phyloP scores from a whole-genome alignment of 2,113 vertebrate species.

The Sphyrna mokarran region DNA sequence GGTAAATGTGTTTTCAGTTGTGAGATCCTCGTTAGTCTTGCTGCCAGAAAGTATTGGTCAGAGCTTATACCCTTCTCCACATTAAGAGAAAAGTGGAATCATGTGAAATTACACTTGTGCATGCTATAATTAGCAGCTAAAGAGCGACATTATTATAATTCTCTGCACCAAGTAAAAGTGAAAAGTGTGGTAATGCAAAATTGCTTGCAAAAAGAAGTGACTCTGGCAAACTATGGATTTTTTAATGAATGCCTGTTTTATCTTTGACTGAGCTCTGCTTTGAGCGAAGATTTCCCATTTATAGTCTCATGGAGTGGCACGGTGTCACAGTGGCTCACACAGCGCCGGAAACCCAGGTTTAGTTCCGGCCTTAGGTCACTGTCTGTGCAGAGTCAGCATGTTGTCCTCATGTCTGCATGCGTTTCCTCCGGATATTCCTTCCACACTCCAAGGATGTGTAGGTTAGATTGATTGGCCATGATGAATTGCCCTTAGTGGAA shows the following conservation, averaged over 20 bases:
- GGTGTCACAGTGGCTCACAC: too few relatives aligned
- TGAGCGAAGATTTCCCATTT: neutral
- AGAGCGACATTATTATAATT: neutral
- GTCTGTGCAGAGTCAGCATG: too few relatives aligned
- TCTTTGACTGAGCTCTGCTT: neutral
- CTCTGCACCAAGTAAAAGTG: neutral
- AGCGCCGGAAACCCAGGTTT: too few relatives aligned
- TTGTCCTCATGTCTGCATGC: too few relatives aligned
- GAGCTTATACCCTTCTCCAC: neutral
- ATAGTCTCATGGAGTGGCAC: neutral
- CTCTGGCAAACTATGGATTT: neutral
- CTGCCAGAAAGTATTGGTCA: neutral
- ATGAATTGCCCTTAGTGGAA: too few relatives aligned
- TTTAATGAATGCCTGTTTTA: neutral
- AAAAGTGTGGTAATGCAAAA: neutral
- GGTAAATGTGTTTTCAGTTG: neutral
- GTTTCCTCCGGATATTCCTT: too few relatives aligned
- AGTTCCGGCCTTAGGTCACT: too few relatives aligned
- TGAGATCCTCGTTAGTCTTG: neutral
- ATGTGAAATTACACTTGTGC: neutral
- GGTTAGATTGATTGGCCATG: too few relatives aligned
- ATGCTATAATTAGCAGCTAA: neutral
- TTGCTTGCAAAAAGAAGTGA: neutral
- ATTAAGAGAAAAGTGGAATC: neutral
- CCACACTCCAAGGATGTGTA: too few relatives aligned